Base-by-base conservation (phyloP, 2,113 vertebrate genomes). In the Cottus gobio region DNA sequence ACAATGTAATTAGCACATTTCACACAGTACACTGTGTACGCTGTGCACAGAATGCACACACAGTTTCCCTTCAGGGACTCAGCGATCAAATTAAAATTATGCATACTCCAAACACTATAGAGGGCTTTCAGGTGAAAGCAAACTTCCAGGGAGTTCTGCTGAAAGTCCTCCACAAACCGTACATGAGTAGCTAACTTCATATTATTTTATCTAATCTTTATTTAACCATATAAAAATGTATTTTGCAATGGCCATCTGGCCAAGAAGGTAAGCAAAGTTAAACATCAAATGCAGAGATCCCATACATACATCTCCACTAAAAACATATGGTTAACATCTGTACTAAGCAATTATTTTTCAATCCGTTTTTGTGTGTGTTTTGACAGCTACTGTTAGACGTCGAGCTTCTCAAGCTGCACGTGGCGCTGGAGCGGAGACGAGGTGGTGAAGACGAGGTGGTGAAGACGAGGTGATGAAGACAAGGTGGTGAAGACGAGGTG, bases 1-100 rank as follows among this genome's bases (percentile, higher is more conserved):
- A 73, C 77, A 84, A 18, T 20, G 58, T 78, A 80, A 87, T 88
- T 88, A 81, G 72, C 50, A 72, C 28, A 36, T 82, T 75, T 77
- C 52, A 69, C 50, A 75, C 26, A 2, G 16, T 34, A 37, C 44
- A 58, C 56, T 76, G 62, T 64, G 15, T 28, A 36, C 26, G 64
- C 42, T 76, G 65, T 63, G 44, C 9, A 28, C 65, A 69, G 63
- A 62, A 76, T 74, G 54, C 76, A 80, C 64, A 88, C 37, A 48
- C 46, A 31, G 54, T 34, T 58, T 78, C 12, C 63, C 61, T 80
- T 64, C 26, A 70, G 69, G 63, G 68, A 78, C 39, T 62, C 52
- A 16, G 31, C 2, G 1, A 71, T 88, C 28, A 65, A 70, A 77
- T 84, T 60, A 28, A 77, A 87, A 60, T 0, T 6, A 28, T 50